A percentile compares a stretch with the other conserved stretches of the same genome.
Evolutionary conservation across 2,113 vertebrate genomes (phyloP).

Genomic region (Monarcha castaneiventris): DNA sequence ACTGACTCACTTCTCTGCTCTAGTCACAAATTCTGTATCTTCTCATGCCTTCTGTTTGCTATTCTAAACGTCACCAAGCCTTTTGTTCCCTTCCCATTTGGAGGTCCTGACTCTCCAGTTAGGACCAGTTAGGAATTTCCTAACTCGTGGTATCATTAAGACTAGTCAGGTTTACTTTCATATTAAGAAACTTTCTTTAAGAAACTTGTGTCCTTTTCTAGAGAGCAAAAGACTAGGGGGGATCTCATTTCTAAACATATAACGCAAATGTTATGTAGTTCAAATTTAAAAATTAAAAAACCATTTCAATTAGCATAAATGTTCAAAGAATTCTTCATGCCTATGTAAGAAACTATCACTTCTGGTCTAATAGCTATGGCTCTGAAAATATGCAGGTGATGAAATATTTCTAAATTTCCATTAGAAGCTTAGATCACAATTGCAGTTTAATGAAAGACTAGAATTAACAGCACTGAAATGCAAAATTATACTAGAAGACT

Average conservation of each 20-base stretch:
- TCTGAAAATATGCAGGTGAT: not conserved
- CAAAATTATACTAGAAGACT: slow-evolving; percentile 10
- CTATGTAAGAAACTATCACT: not conserved
- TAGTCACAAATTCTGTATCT: not conserved
- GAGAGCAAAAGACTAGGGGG: not conserved
- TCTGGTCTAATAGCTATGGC: not conserved
- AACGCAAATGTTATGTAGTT: not conserved
- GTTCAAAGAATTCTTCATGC: not conserved
- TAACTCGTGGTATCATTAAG: not conserved
- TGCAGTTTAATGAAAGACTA: slow-evolving; percentile 32
- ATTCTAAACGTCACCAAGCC: not conserved
- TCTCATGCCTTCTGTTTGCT: not conserved
- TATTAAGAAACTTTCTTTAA: not conserved
- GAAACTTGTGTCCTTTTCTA: not conserved
- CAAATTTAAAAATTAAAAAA: not conserved
- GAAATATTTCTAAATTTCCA: slow-evolving; percentile 28
- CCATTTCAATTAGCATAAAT: not conserved
- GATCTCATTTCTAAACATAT: not conserved
- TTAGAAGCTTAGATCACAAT: slow-evolving; percentile 29
- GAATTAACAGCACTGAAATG: slow-evolving; percentile 39
- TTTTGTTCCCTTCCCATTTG: not conserved
- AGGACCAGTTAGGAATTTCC: not conserved
- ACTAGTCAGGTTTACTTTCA: not conserved
- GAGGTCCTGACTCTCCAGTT: not conserved
- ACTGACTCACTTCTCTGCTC: not conserved